These are phyloP conservation scores for Linepithema humile DNA, from an alignment of 1,140 invertebrate genomes.

Conservation along the genomic window DNA sequence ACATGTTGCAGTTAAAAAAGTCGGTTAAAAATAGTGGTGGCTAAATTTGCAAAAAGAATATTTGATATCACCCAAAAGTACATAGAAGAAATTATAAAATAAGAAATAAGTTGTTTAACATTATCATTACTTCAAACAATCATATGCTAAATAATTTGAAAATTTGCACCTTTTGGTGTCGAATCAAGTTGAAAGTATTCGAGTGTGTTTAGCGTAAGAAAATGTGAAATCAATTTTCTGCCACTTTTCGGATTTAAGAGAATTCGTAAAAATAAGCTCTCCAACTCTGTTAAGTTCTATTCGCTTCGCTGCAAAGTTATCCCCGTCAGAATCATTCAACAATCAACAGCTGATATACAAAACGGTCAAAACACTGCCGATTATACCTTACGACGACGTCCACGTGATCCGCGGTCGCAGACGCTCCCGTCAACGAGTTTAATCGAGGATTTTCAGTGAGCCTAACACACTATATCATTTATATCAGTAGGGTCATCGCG, in stretches of 20 bases:
- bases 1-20: too few species aligned
- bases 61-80: too few species aligned
- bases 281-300: slow-evolving; percentile 14
- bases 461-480: slow-evolving; percentile 15
- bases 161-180: too few species aligned
- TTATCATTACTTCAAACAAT: too few species aligned
- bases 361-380: background rate
- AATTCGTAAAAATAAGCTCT: background rate
- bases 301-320: background rate
- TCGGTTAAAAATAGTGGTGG: too few species aligned
- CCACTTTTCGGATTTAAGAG: background rate
- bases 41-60: too few species aligned
- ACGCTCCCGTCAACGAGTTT: slow-evolving; percentile 31
- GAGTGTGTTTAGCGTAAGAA: background rate
- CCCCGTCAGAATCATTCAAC: background rate
- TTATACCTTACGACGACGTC: background rate
- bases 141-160: too few species aligned
- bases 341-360: background rate
- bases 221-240: background rate
- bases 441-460: slow-evolving; percentile 47
- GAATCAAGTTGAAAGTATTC: background rate
- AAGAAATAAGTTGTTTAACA: too few species aligned
- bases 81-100: too few species aligned
- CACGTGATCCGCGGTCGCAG: background rate
- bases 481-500: slow-evolving; percentile 12